Evolutionary conservation across 2,888 invertebrate genomes (phyloP).

Genomic region (Strigamia maritima): DNA sequence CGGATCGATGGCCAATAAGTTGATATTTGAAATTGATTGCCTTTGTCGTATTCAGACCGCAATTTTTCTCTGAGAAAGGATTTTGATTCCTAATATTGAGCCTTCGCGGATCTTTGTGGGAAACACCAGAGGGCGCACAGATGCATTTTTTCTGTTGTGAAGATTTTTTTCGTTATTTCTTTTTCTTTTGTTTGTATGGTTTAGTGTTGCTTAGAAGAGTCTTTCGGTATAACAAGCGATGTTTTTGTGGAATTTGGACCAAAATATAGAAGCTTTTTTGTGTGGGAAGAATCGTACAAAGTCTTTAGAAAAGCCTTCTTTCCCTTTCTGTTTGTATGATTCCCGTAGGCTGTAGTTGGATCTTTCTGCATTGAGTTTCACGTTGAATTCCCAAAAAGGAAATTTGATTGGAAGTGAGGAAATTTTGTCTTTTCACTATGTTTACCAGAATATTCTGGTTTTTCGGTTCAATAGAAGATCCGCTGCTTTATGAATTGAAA

Average conservation of each 20-base stretch:
- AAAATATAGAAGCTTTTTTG: not conserved
- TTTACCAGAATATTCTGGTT: too few species aligned
- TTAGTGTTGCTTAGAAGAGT: not conserved
- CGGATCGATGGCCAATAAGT: not conserved
- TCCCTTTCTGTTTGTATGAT: not conserved
- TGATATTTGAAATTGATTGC: not conserved
- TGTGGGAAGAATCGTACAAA: not conserved
- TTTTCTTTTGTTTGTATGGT: not conserved
- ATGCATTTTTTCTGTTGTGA: too few species aligned
- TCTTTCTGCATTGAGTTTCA: not conserved
- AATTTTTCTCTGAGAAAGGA: not conserved
- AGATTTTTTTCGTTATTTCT: not conserved
- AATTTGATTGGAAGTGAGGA: conserved; percentile 19
- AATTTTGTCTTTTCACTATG: not conserved
- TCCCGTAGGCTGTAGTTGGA: not conserved
- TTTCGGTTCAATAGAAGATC: too few species aligned
- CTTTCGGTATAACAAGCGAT: too few species aligned
- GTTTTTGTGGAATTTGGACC: not conserved
- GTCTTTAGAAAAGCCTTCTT: not conserved
- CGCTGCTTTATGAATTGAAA: too few species aligned
- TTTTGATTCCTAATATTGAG: not conserved
- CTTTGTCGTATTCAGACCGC: not conserved
- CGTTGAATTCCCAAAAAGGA: not conserved
- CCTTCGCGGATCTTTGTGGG: not conserved
- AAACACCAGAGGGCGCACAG: not conserved